These are phyloP conservation scores for Homalodisca vitripennis DNA, from an alignment of 1,140 invertebrate species.

Conservation along the genomic window DNA sequence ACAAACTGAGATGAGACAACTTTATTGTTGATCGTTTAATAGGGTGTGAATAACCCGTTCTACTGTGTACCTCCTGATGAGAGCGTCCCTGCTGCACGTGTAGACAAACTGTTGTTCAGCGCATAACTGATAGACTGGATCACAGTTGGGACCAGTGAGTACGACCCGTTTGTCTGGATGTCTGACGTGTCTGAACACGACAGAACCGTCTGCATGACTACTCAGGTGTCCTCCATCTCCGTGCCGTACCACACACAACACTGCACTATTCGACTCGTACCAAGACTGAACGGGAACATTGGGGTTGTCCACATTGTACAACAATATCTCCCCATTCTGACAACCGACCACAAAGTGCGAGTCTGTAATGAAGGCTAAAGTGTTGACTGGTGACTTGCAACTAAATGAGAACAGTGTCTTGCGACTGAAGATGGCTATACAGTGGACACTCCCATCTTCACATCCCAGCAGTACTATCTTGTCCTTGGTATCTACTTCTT, in stretches of 20 bases:
- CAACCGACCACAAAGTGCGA: constrained; percentile 51
- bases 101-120: constrained; percentile 56
- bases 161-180: constrained; percentile 51
- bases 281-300: constrained; percentile 45
- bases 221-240: constrained; percentile 50
- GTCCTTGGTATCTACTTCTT: constrained; percentile 62
- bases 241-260: constrained; percentile 47
- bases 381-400: constrained; percentile 54
- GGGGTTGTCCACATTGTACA: constrained; percentile 47
- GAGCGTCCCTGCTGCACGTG: constrained; percentile 56
- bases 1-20: too few relatives aligned
- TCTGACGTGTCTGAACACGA: constrained; percentile 47
- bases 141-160: constrained; percentile 67
- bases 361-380: constrained; percentile 48
- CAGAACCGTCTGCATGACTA: constrained; percentile 60
- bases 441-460: constrained; percentile 60
- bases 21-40: background rate
- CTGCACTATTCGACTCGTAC: constrained; percentile 53
- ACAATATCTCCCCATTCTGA: constrained; percentile 53
- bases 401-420: constrained; percentile 49
- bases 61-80: constrained; percentile 56
- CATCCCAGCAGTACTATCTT: constrained; percentile 62
- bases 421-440: constrained; percentile 57
- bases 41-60: background rate
- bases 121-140: constrained; percentile 59